Evolutionary conservation across 2,888 invertebrate genomes (phyloP), one percentile per base, ranked within the genome.

Genomic region (Pseudoips prasinana): DNA sequence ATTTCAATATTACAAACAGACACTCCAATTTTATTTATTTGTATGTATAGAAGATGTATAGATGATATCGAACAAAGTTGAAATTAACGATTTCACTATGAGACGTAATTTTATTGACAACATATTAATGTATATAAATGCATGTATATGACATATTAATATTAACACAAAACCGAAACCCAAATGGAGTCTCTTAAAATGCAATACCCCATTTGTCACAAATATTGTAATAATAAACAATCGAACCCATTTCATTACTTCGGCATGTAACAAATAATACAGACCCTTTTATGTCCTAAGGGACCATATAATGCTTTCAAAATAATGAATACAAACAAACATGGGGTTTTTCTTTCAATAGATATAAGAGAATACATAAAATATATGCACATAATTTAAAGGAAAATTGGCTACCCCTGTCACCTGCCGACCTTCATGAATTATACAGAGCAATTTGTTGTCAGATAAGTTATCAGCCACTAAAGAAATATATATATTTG

Each of bases 361-460:
- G 45, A 39, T 49, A 54, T 41, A 46, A 32, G 48, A 33, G 37
- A 22, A 46, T 43, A 35, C 55, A 49, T 55, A 61, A 53, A 64
- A 69, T 65, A 49, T 70, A 74, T 72, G 73, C 65, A 68, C 73
- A 77, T 74, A 77, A 74, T 74, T 74, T 73, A 58, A 50, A 54
- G 46, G 34, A 48, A 58, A 64, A 67, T 64, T 60, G 65, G 63
- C 61, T 56, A 67, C 68, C 77, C 75, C 64, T 71, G 73, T 76
- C 74, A 75, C 77, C 78, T 73, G 64, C 57, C 37, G 46, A 62
- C 74, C 77, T 65, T 68, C 63, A 77, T 80, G 79, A 79, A 80
- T 79, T 77, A 78, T 74, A 77, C 77, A 73, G 52, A 56, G 62
- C 73, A 70, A 77, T 79, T 78, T 78, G 77, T 72, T 69, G 59